These are phyloP conservation scores for Sturmia bella DNA, from an alignment of 2,888 invertebrate species.

Conservation along the genomic window DNA sequence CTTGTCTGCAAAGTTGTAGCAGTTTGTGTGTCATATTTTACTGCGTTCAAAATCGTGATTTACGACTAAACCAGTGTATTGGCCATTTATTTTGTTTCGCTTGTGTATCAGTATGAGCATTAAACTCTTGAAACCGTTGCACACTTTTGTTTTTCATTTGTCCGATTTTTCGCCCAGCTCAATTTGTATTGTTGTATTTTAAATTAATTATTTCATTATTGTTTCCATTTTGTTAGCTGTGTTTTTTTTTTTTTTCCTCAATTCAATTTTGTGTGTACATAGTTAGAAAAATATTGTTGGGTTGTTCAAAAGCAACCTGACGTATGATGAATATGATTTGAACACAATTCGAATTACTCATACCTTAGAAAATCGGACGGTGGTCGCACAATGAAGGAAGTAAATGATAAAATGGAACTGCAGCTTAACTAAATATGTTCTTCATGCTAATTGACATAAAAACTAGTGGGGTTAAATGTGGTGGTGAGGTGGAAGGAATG, in stretches of 20 bases:
- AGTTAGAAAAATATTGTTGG: background rate
- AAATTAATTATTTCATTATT: conserved; percentile 63
- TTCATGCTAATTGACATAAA: too few species aligned
- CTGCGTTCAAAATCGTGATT: conserved; percentile 42
- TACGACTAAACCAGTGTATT: conserved; percentile 49
- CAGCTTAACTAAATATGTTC: too few species aligned
- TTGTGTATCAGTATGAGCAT: background rate
- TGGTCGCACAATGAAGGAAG: too few species aligned
- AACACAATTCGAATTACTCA: conserved; percentile 49
- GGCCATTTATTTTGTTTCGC: conserved; percentile 26
- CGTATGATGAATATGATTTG: conserved; percentile 57
- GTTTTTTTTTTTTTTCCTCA: conserved; percentile 1
- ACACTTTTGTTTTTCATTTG: conserved; percentile 17
- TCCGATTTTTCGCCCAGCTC: background rate
- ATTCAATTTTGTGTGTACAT: background rate
- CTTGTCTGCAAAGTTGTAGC: conserved; percentile 1
- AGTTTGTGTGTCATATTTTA: conserved; percentile 16
- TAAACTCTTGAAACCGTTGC: conserved; percentile 41
- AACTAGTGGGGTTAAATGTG: too few species aligned
- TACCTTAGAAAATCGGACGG: too few species aligned
- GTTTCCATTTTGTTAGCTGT: conserved; percentile 6
- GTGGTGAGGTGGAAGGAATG: too few species aligned
- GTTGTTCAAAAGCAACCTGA: conserved; percentile 15
- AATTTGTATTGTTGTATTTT: conserved; percentile 31
- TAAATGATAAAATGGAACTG: background rate